Percentiles rank a stretch among this genome's conserved stretches.
Conservation (phyloP, 2,113 vertebrate genomes). For the rabbit (Oryctolagus cuniculus) region mOryCun1.1 NC_091437.1:57879501-57880000, state of each 20-base stretch:
- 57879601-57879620: not conserved
- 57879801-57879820: not conserved
- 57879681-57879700: not conserved
- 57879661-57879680: not conserved
- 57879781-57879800: not conserved
- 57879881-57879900: not conserved
- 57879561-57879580: not conserved
- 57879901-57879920: not conserved
- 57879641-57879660: not conserved
- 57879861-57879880: not conserved
- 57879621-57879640: not conserved
- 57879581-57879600: not conserved
- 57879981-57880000: not conserved
- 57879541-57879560: constrained; percentile 27
- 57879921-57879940: not conserved
- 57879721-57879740: not conserved
- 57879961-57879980: not conserved
- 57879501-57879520: constrained; percentile 7
- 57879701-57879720: not conserved
- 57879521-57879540: not conserved
- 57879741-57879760: no score
- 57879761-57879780: not conserved
- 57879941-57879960: not conserved
- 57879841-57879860: not conserved
- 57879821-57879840: constrained; percentile 3